Conservation (phyloP, 2,797 vertebrate species). For the Pseudochirops cupreus region DNA sequence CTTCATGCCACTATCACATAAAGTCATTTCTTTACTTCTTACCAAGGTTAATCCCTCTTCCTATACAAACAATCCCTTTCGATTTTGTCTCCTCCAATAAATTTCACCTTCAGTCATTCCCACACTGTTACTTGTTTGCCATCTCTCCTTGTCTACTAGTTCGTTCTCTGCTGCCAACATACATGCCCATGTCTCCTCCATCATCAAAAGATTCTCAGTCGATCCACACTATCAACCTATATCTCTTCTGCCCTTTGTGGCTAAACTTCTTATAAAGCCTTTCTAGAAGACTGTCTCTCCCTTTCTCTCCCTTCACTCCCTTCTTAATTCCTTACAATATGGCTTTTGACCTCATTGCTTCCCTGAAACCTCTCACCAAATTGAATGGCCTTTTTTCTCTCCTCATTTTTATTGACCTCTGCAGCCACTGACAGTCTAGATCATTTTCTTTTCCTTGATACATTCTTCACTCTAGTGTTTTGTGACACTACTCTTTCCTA, state of each 20-base stretch:
- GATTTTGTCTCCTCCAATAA: background rate
- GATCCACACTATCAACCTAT: background rate
- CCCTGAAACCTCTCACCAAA: background rate
- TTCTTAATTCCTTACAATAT: background rate
- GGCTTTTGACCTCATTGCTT: background rate
- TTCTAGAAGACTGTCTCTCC: background rate
- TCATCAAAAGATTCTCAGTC: background rate
- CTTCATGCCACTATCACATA: no score
- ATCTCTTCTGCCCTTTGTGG: background rate
- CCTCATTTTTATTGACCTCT: background rate
- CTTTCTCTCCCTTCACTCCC: background rate
- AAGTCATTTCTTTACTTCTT: no score
- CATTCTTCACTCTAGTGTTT: background rate
- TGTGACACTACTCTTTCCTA: background rate
- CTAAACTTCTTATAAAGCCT: background rate
- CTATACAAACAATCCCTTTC: background rate
- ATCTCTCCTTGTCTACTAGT: background rate
- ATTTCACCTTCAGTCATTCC: background rate
- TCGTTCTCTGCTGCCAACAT: background rate
- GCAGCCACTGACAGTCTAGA: background rate
- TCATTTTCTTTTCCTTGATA: background rate
- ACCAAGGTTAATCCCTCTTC: background rate
- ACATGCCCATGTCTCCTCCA: background rate
- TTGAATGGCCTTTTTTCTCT: background rate
- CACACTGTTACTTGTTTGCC: background rate